Evolutionary conservation across 2,113 vertebrate species (phyloP).

Genomic region (Mastomys natalensis): DNA sequence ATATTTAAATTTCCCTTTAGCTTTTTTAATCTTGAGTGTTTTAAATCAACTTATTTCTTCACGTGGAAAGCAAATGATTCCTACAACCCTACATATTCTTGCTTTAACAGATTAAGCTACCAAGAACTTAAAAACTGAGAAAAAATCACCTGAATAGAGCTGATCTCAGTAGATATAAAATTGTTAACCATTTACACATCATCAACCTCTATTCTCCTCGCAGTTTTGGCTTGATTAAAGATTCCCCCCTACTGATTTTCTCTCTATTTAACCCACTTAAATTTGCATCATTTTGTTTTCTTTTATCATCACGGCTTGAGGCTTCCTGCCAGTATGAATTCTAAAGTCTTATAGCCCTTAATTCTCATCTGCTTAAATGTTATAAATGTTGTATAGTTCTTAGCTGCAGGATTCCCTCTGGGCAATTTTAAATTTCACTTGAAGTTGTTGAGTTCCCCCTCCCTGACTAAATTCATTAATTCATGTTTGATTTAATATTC

Average conservation of each 20-base stretch:
- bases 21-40: neutral
- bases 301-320: slow-evolving; percentile 58
- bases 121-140: neutral
- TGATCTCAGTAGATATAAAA: slow-evolving; percentile 59
- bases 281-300: slow-evolving; percentile 75
- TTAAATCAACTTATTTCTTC: slow-evolving; percentile 49
- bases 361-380: slow-evolving; percentile 66
- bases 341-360: slow-evolving; percentile 52
- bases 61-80: neutral
- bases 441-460: neutral
- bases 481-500: slow-evolving; percentile 7
- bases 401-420: slow-evolving; percentile 32
- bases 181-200: slow-evolving; percentile 64
- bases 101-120: slow-evolving; percentile 30
- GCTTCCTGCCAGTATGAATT: slow-evolving; percentile 66
- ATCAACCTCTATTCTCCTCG: slow-evolving; percentile 61
- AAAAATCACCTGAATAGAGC: slow-evolving; percentile 44
- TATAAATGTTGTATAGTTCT: slow-evolving; percentile 47
- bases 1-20: slow-evolving; percentile 48
- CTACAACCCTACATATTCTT: neutral
- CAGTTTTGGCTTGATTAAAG: slow-evolving; percentile 63
- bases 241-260: slow-evolving; percentile 20
- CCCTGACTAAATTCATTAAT: neutral
- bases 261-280: slow-evolving; percentile 72
- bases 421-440: slow-evolving; percentile 27